phyloP scores from a whole-genome alignment of 2,888 invertebrate genomes.

The Parnassius smintheus region DNA sequence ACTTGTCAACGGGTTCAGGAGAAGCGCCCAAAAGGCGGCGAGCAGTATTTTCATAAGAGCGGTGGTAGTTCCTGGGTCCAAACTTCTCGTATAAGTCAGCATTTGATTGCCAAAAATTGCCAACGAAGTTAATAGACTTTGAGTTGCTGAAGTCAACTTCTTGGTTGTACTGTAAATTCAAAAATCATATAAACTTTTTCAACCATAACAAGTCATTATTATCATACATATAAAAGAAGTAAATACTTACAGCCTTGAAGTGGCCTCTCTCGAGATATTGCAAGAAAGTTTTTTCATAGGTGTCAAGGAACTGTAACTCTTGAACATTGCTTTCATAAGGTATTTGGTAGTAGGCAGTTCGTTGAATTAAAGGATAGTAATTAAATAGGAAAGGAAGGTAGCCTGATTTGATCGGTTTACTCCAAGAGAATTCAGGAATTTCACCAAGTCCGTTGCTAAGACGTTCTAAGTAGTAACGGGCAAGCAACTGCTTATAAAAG shows the following conservation, averaged over 20 bases:
- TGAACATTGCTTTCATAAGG: slow-evolving; percentile 72
- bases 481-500: slow-evolving; percentile 84
- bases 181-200: not conserved
- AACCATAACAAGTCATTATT: not conserved
- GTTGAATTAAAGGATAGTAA: slow-evolving; percentile 76
- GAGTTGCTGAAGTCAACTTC: slow-evolving; percentile 55
- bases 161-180: slow-evolving; percentile 53
- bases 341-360: slow-evolving; percentile 78
- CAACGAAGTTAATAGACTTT: slow-evolving; percentile 76
- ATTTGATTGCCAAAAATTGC: slow-evolving; percentile 74
- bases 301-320: slow-evolving; percentile 76
- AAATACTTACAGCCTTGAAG: slow-evolving; percentile 81
- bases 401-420: slow-evolving; percentile 75
- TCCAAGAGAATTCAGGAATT: slow-evolving; percentile 83
- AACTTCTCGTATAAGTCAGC: slow-evolving; percentile 65
- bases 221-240: not conserved
- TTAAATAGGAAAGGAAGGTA: slow-evolving; percentile 46
- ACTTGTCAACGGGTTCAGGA: slow-evolving; percentile 36
- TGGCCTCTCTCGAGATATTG: slow-evolving; percentile 77
- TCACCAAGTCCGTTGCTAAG: slow-evolving; percentile 83
- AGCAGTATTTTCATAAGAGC: slow-evolving; percentile 82
- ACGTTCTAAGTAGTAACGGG: slow-evolving; percentile 87
- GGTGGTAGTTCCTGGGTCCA: slow-evolving; percentile 55
- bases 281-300: slow-evolving; percentile 79
- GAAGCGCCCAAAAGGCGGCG: slow-evolving; percentile 59